These are phyloP conservation scores for Sebastes minor DNA, from an alignment of 2,797 vertebrate species.

Conservation along the genomic window DNA sequence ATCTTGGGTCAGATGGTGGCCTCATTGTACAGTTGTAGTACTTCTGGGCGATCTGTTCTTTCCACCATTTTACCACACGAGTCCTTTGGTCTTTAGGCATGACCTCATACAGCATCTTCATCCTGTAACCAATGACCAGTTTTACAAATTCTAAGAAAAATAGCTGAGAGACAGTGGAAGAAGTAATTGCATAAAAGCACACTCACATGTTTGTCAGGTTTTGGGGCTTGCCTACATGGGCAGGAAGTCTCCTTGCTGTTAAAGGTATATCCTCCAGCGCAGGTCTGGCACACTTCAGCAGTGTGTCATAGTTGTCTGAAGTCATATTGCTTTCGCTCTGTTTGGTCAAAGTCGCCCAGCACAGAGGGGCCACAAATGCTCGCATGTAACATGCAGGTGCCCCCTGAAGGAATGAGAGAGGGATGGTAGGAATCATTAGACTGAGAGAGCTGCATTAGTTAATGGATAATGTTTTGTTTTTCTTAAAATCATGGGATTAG, in stretches of 20 bases:
- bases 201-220: constrained; percentile 69
- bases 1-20: background rate
- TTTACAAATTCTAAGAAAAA: background rate
- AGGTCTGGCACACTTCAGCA: constrained; percentile 62
- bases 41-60: constrained; percentile 60
- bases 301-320: constrained; percentile 41
- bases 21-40: constrained; percentile 62
- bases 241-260: constrained; percentile 48
- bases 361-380: constrained; percentile 66
- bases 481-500: background rate
- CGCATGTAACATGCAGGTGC: constrained; percentile 61
- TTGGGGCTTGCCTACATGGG: background rate
- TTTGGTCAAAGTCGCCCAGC: constrained; percentile 49
- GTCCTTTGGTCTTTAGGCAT: constrained; percentile 55
- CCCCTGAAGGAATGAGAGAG: constrained; percentile 43
- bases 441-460: background rate
- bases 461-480: background rate
- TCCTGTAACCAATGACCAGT: constrained; percentile 57
- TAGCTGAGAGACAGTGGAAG: background rate
- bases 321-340: constrained; percentile 21
- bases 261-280: constrained; percentile 30
- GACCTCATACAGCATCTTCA: constrained; percentile 58
- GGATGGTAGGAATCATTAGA: background rate
- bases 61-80: constrained; percentile 67
- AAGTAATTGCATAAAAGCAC: background rate